phyloP scores from a whole-genome alignment of 2,888 invertebrate genomes.

The Myopa testacea region DNA sequence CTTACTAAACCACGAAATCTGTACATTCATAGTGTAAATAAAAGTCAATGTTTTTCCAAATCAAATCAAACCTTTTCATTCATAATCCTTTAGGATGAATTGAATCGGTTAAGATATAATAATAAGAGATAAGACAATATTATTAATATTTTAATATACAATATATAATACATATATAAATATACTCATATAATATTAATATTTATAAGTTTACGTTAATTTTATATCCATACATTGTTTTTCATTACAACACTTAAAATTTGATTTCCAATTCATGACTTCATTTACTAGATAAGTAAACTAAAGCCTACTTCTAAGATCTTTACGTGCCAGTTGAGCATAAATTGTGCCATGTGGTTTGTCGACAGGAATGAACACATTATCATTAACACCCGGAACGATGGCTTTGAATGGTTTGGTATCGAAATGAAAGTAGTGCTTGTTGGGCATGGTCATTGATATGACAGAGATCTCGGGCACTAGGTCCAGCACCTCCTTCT shows the following conservation, averaged over 20 bases:
- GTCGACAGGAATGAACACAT: conserved; percentile 82
- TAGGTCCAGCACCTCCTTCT: conserved; percentile 76
- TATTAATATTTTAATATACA: too few relatives aligned
- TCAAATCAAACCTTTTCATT: too few relatives aligned
- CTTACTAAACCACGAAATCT: neutral
- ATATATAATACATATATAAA: too few relatives aligned
- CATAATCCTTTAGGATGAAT: too few relatives aligned
- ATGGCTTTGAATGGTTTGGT: conserved; percentile 79
- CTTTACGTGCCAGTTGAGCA: conserved; percentile 75
- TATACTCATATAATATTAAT: too few relatives aligned
- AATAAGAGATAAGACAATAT: too few relatives aligned
- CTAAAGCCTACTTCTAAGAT: conserved; percentile 60
- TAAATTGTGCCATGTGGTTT: conserved; percentile 83
- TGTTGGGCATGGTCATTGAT: conserved; percentile 84
- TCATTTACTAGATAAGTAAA: too few relatives aligned
- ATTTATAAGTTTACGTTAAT: too few relatives aligned
- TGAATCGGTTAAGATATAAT: too few relatives aligned
- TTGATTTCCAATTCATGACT: too few relatives aligned
- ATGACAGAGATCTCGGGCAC: conserved; percentile 78
- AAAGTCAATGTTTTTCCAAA: neutral
- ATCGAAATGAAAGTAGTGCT: conserved; percentile 82
- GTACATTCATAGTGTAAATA: conserved; percentile 10
- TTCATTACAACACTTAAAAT: too few relatives aligned
- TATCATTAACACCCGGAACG: conserved; percentile 74
- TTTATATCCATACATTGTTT: too few relatives aligned